Evolutionary conservation across 2,888 invertebrate genomes (phyloP), one percentile per base, ranked within the genome.

Genomic region (Chymomyza procnemis): DNA sequence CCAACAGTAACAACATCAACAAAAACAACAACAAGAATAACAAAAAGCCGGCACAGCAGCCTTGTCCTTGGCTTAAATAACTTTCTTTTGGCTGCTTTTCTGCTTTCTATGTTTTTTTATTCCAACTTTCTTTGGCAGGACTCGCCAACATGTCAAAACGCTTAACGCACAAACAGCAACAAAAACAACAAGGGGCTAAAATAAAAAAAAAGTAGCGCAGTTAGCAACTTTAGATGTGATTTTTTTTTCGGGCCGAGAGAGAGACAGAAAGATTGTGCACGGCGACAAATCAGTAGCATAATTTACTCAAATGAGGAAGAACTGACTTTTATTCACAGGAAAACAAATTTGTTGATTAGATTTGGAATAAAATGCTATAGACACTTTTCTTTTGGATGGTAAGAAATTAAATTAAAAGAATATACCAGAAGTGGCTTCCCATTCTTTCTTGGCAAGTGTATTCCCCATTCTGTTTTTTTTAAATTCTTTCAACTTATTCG

Each of bases 91-190:
- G 68, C 67, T 73, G 70, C 50, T 30, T 34, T n/a, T n/a, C n/a
- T n/a, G n/a, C n/a, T n/a, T n/a, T n/a, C n/a, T n/a, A n/a, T n/a
- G n/a, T n/a, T n/a, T 64, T 64, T 52, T 68, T 54, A 50, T 59
- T 55, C 61, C 21, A 19, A 46, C 61, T 48, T 41, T 26, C 59
- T 63, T 41, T 65, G 67, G 69, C 69, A 21, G 48, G 50, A 16
- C 50, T 16, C 50, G 18, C 18, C 18, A 18, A 50, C 83, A 82
- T 83, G 83, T 85, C 83, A 83, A 83, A 85, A 82, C 82, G 85
- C 83, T 85, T 83, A 85, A 79, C 79, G 77, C 80, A 69, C 74
- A 73, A 48, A 57, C 34, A 41, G 6, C 34, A 41, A 41, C 34
- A 41, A 41, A 9, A 41, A 41, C 12, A 41, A 41, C 0, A 41